Evolutionary conservation across 30 jellyfish, hydroid and myxozoan species (phyloP).

Genomic region (Hydra vulgaris): DNA sequence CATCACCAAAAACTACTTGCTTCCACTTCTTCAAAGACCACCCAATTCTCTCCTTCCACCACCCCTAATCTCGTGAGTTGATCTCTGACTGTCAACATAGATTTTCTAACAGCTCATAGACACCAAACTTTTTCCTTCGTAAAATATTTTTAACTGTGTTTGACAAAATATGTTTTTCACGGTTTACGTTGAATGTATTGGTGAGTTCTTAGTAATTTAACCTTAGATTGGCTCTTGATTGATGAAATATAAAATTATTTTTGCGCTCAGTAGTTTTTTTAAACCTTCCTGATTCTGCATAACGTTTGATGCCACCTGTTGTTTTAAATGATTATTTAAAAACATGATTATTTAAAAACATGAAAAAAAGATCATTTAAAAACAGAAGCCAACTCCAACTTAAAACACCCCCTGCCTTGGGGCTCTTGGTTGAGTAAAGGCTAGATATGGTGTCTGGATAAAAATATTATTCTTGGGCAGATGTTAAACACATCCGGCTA

Average conservation of each 20-base stretch:
- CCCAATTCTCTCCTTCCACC: background rate
- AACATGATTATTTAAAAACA: no score
- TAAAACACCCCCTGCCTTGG: no score
- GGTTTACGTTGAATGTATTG: background rate
- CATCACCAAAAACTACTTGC: background rate
- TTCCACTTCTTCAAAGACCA: background rate
- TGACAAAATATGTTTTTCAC: background rate
- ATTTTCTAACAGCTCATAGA: background rate
- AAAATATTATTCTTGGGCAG: no score
- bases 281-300: no score
- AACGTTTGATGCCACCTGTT: background rate
- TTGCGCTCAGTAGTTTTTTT: background rate
- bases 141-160: background rate
- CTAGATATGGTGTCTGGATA: no score
- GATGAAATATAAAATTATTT: background rate
- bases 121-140: background rate
- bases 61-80: background rate
- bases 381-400: no score
- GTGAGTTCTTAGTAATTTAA: background rate
- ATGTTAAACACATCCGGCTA: no score
- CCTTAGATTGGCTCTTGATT: background rate
- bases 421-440: no score
- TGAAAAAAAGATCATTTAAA: no score
- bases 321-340: background rate
- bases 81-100: background rate